Evolutionary conservation across 2,797 vertebrate genomes (phyloP).

Genomic region (Momotus momota): DNA sequence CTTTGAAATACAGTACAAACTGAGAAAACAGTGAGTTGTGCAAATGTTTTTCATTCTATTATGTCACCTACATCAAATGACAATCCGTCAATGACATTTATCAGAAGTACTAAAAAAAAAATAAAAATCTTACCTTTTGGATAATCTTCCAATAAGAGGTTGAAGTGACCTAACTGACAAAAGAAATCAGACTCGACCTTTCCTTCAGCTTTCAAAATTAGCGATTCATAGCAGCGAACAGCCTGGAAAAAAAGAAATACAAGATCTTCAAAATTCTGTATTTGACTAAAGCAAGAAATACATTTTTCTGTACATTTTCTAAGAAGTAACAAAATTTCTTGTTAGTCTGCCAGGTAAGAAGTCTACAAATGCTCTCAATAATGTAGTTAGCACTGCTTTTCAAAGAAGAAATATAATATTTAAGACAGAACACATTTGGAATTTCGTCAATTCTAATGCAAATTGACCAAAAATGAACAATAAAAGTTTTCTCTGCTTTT

Average conservation of each 20-base stretch:
- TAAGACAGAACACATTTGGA: neutral
- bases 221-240: constrained; percentile 93
- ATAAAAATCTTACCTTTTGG: constrained; percentile 89
- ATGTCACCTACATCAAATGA: neutral
- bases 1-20: neutral
- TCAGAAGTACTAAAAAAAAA: constrained; percentile 3
- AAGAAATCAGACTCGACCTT: constrained; percentile 97
- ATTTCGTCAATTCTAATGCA: neutral
- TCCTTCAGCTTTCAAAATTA: constrained; percentile 97
- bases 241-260: constrained; percentile 83
- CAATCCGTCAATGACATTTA: neutral
- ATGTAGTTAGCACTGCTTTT: neutral
- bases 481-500: neutral
- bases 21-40: neutral
- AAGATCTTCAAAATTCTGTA: constrained; percentile 54
- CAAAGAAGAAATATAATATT: neutral
- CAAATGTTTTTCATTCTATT: neutral
- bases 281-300: neutral
- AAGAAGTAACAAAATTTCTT: neutral
- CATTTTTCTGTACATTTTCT: neutral
- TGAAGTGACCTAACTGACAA: constrained; percentile 99
- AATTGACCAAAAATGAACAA: neutral
- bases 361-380: neutral
- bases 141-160: constrained; percentile 98
- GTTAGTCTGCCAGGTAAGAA: neutral